phyloP scores from a whole-genome alignment of 2,797 vertebrate genomes.

The Pseudochromis fuscus region DNA sequence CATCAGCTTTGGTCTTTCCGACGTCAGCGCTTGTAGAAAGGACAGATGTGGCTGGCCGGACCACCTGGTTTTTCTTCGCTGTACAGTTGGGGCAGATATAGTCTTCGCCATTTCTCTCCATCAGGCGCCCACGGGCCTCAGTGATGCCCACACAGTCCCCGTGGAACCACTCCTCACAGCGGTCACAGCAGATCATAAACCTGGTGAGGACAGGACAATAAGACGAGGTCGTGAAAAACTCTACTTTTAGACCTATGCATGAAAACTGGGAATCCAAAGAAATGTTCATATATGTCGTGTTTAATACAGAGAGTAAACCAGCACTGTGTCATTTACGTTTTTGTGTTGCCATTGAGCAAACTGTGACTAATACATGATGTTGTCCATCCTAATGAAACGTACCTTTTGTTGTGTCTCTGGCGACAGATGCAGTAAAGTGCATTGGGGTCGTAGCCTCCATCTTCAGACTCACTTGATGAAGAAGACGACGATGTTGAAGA shows the following conservation, averaged over 20 bases:
- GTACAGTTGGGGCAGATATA: constrained; percentile 99
- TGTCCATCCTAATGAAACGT: constrained; percentile 31
- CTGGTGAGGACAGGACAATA: constrained; percentile 77
- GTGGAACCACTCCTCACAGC: constrained; percentile 99
- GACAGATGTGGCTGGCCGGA: constrained; percentile 70
- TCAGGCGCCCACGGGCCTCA: constrained; percentile 93
- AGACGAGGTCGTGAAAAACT: background rate
- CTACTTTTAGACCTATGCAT: background rate
- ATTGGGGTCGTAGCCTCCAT: constrained; percentile 94
- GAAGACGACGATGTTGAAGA: constrained; percentile 67
- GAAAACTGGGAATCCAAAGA: background rate
- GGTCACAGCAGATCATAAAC: constrained; percentile 99
- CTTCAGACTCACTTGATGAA: constrained; percentile 87
- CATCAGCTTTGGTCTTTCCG: constrained; percentile 75
- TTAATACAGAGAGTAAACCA: background rate
- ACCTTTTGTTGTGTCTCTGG: constrained; percentile 99
- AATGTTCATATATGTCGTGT: background rate
- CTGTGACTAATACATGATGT: background rate
- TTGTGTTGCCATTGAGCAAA: background rate
- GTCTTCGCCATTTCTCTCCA: constrained; percentile 98
- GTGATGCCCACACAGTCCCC: constrained; percentile 98
- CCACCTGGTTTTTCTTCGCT: constrained; percentile 88
- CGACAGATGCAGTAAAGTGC: constrained; percentile 97
- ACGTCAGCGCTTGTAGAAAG: constrained; percentile 70
- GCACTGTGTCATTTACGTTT: background rate